phyloP scores from a whole-genome alignment of 2,113 vertebrate genomes.

The Eretmochelys imbricata region DNA sequence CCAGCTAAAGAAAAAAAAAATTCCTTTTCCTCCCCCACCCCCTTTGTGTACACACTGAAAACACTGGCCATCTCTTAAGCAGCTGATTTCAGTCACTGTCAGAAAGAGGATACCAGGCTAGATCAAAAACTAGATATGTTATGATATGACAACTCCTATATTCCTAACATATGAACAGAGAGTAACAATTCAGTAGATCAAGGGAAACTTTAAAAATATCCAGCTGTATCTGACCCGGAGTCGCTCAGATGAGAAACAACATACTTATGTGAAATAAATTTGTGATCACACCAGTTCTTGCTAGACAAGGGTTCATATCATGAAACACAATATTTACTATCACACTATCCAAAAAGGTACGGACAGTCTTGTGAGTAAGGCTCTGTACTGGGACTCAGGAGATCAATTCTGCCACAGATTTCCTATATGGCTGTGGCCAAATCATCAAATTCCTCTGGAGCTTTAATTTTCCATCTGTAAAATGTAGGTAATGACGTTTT shows the following conservation, averaged over 20 bases:
- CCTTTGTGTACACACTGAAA: not conserved
- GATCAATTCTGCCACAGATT: not conserved
- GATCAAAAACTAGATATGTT: not conserved
- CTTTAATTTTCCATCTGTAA: not conserved
- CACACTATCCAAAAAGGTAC: not conserved
- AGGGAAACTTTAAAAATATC: not conserved
- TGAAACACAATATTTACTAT: not conserved
- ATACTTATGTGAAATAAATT: not conserved
- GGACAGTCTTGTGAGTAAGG: not conserved
- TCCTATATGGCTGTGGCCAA: not conserved
- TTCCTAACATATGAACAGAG: not conserved
- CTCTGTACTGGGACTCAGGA: not conserved
- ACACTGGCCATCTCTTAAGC: not conserved
- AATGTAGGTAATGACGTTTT: not conserved
- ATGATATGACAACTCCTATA: not conserved
- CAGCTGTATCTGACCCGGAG: not conserved
- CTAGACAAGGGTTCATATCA: not conserved
- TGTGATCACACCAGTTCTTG: not conserved
- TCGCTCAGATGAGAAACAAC: not conserved
- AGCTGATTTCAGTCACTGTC: not conserved
- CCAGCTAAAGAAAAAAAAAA: slow-evolving; percentile 45
- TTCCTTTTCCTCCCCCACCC: not conserved
- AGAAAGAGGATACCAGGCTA: not conserved
- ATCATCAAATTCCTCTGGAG: not conserved
- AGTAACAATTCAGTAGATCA: not conserved